These are phyloP conservation scores for Spialia ferax DNA, from an alignment of 2,888 invertebrate species.

Conservation along the genomic window DNA sequence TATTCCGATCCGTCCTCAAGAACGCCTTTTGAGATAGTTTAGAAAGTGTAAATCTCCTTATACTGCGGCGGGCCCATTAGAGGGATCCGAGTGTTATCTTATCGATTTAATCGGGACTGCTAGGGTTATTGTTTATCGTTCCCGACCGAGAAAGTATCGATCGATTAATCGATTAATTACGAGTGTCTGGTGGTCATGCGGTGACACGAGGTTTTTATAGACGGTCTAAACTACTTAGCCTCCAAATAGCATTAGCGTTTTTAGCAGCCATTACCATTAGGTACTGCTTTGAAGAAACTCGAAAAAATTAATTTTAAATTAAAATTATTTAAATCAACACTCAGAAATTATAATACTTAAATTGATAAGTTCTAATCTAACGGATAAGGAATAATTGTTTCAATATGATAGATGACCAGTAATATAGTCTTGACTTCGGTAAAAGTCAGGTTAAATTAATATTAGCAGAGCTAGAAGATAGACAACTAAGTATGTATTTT, in stretches of 20 bases:
- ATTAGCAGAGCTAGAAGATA: too few species aligned
- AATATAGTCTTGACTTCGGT: too few species aligned
- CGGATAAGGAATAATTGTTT: too few species aligned
- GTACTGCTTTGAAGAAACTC: too few species aligned
- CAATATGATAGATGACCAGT: too few species aligned
- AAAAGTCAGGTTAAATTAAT: too few species aligned
- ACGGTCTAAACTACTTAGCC: neutral
- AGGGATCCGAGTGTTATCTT: conserved; percentile 76
- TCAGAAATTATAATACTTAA: too few species aligned
- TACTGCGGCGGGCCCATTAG: conserved; percentile 79
- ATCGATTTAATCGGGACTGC: conserved; percentile 78
- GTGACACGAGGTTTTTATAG: conserved; percentile 66
- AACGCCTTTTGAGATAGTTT: conserved; percentile 74
- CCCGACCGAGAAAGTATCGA: conserved; percentile 62
- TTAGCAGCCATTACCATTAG: too few species aligned
- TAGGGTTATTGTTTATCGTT: conserved; percentile 83
- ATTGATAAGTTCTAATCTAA: too few species aligned
- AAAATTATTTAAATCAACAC: too few species aligned
- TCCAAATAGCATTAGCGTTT: neutral
- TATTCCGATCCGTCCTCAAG: conserved; percentile 77
- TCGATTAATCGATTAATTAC: conserved; percentile 77
- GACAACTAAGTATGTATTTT: too few species aligned
- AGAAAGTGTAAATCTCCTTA: conserved; percentile 84
- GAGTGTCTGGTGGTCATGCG: conserved; percentile 69
- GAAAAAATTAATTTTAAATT: neutral